Conservation (phyloP, 1,140 invertebrate species). For the Frieseomelitta varia region DNA sequence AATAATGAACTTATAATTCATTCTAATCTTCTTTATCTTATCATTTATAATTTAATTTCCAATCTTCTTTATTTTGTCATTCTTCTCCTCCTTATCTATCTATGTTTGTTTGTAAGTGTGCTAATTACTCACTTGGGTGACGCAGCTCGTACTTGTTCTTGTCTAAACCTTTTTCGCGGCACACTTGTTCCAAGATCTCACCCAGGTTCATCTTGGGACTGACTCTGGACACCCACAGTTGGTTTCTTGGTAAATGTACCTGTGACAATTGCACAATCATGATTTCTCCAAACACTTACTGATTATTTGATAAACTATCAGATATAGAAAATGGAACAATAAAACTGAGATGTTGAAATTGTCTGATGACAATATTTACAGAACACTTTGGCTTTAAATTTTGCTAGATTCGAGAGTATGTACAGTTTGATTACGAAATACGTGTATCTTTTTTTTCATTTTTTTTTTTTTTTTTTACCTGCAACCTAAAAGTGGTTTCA, state of each 20-base stretch:
- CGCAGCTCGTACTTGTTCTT: conserved; percentile 89
- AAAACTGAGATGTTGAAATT: neutral
- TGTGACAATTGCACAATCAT: conserved; percentile 65
- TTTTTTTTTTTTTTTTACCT: conserved; percentile 74
- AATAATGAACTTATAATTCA: no score
- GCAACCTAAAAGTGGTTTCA: conserved; percentile 89
- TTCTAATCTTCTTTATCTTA: no score
- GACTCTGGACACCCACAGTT: conserved; percentile 90
- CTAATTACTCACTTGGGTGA: conserved; percentile 85
- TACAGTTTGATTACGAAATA: neutral
- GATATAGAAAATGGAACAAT: conserved; percentile 6
- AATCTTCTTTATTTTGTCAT: neutral
- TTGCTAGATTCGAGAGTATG: neutral
- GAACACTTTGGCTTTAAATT: neutral
- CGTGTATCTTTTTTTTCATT: neutral
- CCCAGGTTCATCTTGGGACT: conserved; percentile 86
- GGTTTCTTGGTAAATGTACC: conserved; percentile 92
- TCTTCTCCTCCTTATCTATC: neutral
- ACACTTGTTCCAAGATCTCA: conserved; percentile 88
- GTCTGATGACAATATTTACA: neutral
- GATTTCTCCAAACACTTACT: neutral
- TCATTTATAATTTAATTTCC: no score
- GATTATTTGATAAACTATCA: neutral
- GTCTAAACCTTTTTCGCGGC: conserved; percentile 91
- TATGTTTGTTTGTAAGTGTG: neutral